Conservation (phyloP, 2,888 invertebrate species). For the Aricia artaxerxes region DNA sequence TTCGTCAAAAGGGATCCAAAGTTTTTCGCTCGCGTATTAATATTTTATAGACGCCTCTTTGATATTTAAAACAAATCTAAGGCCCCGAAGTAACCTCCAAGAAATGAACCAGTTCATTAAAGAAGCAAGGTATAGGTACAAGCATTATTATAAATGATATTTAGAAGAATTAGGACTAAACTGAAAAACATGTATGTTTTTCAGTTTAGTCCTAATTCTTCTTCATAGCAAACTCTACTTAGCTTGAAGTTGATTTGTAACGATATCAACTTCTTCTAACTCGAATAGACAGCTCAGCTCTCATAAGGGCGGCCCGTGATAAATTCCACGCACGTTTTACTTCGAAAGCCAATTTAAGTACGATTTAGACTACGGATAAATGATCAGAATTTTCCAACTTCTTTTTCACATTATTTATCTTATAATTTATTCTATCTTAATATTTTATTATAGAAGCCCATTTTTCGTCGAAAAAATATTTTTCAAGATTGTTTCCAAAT, state of each 20-base stretch:
- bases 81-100: not conserved
- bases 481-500: not conserved
- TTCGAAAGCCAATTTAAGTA: conserved; percentile 13
- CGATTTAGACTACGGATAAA: conserved; percentile 18
- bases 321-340: conserved; percentile 4
- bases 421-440: not conserved
- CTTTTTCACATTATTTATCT: conserved; percentile 1
- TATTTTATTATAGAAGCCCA: not conserved
- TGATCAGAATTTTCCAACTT: conserved; percentile 1
- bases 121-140: not conserved
- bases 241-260: not conserved
- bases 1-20: too few relatives aligned
- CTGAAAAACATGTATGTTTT: not conserved
- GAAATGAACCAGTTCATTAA: not conserved
- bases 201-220: too few relatives aligned
- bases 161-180: not conserved
- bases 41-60: too few relatives aligned
- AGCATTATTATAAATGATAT: not conserved
- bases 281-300: not conserved
- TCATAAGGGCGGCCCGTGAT: not conserved
- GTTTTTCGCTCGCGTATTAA: too few relatives aligned
- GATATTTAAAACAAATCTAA: too few relatives aligned
- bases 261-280: not conserved
- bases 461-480: not conserved
- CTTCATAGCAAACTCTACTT: not conserved